Evolutionary conservation across 2,797 vertebrate genomes (phyloP), one percentile per base, ranked within the genome.

Genomic region (Coregonus sp.): DNA sequence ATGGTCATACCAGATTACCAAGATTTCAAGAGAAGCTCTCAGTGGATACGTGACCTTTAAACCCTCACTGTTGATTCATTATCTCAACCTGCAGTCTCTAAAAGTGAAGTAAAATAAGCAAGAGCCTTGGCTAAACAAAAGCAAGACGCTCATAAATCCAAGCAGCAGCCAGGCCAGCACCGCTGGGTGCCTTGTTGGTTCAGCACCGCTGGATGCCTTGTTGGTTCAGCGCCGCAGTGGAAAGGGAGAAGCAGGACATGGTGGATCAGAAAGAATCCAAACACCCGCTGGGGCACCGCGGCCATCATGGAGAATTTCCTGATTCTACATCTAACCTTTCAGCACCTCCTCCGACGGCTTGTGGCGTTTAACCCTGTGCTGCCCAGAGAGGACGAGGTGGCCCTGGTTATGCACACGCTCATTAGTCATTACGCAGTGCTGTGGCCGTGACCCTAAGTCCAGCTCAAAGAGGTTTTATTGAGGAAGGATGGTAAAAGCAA

Each of bases 321-420:
- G 91, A 90, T 91, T 90, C 88, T 92, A 86, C 86, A 83, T 90
- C 82, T 90, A 90, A 93, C 88, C 89, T 94, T 92, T 92, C 85
- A 89, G 87, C 84, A 87, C 80, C 84, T 89, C 77, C 74, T 81
- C 71, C 40, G 9, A 9, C 9, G 9, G 40, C 40, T 9, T 47
- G 40, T 47, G 75, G 86, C 61, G 86, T 75, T 78, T 79, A 81
- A 86, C 86, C 83, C 82, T 81, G 56, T 84, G 80, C 74, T 78
- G 75, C 68, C 61, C 56, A 61, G 16, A 74, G 75, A 82, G 81
- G 75, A 81, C 69, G 76, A 73, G 70, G 73, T 75, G 79, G 66
- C 50, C 70, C 47, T 73, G 76, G 50, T 71, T 82, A 70, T 18
- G 14, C n/a, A 47, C 11, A 70, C 70, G 4, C 29, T 33, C 5